Evolutionary conservation across 2,888 invertebrate species (phyloP).

Genomic region (Oscheius sp.): DNA sequence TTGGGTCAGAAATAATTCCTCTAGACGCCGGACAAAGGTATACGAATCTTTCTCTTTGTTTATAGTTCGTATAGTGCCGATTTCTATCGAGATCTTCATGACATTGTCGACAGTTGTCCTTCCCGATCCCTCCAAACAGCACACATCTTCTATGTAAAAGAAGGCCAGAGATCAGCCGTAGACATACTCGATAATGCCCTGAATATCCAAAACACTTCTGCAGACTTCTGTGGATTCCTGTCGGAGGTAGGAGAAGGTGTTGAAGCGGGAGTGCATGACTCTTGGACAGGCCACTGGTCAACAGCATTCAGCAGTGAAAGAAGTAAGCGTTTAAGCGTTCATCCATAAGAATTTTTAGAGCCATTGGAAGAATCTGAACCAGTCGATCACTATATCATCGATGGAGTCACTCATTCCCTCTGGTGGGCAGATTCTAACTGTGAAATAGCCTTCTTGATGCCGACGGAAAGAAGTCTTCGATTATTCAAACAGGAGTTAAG

Average conservation of each 20-base stretch:
- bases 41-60: not conserved
- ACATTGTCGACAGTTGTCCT: conserved; percentile 78
- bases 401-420: conserved; percentile 62
- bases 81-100: conserved; percentile 83
- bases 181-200: conserved; percentile 84
- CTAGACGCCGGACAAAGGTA: conserved; percentile 77
- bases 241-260: conserved; percentile 88
- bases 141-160: conserved; percentile 90
- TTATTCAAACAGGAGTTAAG: conserved; percentile 54
- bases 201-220: conserved; percentile 72
- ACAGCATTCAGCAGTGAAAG: conserved; percentile 76
- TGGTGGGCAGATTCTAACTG: conserved; percentile 58
- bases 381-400: conserved; percentile 62
- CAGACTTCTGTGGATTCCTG: conserved; percentile 76
- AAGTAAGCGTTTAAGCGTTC: conserved; percentile 40
- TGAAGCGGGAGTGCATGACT: conserved; percentile 84
- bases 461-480: conserved; percentile 71
- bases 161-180: conserved; percentile 81
- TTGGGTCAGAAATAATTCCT: conserved; percentile 70
- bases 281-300: conserved; percentile 90
- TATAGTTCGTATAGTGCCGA: conserved; percentile 72
- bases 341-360: conserved; percentile 35
- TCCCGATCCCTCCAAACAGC: conserved; percentile 86
- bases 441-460: conserved; percentile 94
- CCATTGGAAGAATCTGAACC: conserved; percentile 44